These are phyloP conservation scores for Erinaceus europaeus DNA, from an alignment of 2,113 vertebrate species.

Conservation along the genomic window DNA sequence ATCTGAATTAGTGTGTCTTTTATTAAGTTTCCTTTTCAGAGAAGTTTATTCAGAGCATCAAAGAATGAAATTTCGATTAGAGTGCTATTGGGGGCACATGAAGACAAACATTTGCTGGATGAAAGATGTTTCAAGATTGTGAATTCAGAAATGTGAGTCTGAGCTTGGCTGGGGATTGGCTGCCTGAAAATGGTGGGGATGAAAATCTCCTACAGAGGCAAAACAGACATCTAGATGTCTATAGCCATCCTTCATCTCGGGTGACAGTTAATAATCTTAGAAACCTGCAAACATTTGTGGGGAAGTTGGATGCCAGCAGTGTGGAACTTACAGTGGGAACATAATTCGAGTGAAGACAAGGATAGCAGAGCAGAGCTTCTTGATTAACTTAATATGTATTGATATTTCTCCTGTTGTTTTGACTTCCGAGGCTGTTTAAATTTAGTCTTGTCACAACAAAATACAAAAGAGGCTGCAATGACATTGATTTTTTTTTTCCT, in stretches of 20 bases:
- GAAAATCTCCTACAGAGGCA: slow-evolving; percentile 44
- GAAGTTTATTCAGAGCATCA: background rate
- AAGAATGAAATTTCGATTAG: slow-evolving; percentile 45
- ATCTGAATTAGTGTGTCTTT: slow-evolving; percentile 61
- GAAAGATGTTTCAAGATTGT: slow-evolving; percentile 38
- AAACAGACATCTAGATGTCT: background rate
- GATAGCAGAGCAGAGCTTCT: slow-evolving; percentile 54
- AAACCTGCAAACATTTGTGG: background rate
- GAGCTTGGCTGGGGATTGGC: slow-evolving; percentile 25
- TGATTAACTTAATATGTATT: slow-evolving; percentile 84
- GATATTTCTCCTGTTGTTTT: slow-evolving; percentile 85
- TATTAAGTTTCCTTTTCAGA: slow-evolving; percentile 70
- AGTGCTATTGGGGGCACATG: background rate
- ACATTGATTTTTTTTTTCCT: slow-evolving; percentile 80
- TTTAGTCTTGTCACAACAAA: slow-evolving; percentile 85
- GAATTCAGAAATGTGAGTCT: slow-evolving; percentile 44
- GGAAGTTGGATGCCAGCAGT: slow-evolving; percentile 15
- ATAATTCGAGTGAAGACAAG: slow-evolving; percentile 30
- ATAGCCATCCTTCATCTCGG: background rate
- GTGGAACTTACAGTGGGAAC: background rate
- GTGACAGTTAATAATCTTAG: background rate
- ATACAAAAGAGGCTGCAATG: slow-evolving; percentile 79
- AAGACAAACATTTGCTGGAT: slow-evolving; percentile 32
- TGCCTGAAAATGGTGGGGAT: slow-evolving; percentile 37
- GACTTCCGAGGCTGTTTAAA: slow-evolving; percentile 83